Conservation (phyloP, 2,888 invertebrate genomes). For the Amiota communis region DNA sequence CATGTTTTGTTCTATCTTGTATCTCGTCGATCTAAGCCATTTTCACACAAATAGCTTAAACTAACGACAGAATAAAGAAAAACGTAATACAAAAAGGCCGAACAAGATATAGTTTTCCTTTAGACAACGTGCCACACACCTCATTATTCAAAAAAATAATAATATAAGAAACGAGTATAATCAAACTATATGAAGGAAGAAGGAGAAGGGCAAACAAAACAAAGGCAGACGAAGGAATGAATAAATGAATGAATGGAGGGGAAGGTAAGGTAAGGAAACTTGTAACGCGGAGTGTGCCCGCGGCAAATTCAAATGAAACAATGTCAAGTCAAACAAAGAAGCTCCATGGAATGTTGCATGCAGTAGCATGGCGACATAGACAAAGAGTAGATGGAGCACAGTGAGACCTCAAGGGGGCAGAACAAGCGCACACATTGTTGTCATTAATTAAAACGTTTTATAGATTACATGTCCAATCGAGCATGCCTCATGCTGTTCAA, state of each 20-base stretch:
- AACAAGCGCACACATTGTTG: conserved; percentile 64
- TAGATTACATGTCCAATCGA: conserved; percentile 58
- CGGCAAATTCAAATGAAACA: background rate
- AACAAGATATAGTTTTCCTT: conserved; percentile 34
- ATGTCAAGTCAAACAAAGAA: too few relatives aligned
- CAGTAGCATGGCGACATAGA: background rate
- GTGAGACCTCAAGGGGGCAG: background rate
- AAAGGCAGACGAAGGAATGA: background rate
- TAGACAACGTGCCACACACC: background rate
- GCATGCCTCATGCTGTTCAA: conserved; percentile 29
- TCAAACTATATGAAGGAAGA: too few relatives aligned
- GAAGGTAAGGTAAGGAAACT: background rate
- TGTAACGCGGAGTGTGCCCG: conserved; percentile 5
- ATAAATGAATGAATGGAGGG: too few relatives aligned
- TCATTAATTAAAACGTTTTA: conserved; percentile 67
- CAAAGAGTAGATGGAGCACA: background rate
- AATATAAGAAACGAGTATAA: background rate
- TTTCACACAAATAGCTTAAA: conserved; percentile 44
- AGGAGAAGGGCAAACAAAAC: background rate
- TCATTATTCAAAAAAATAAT: background rate
- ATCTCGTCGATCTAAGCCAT: conserved; percentile 29
- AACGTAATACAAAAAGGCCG: conserved; percentile 26
- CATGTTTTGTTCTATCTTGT: conserved; percentile 30
- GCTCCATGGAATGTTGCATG: too few relatives aligned
- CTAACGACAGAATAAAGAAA: conserved; percentile 32